Evolutionary conservation across 2,888 invertebrate genomes (phyloP), one percentile per base, ranked within the genome.

Genomic region (Seira musarum): DNA sequence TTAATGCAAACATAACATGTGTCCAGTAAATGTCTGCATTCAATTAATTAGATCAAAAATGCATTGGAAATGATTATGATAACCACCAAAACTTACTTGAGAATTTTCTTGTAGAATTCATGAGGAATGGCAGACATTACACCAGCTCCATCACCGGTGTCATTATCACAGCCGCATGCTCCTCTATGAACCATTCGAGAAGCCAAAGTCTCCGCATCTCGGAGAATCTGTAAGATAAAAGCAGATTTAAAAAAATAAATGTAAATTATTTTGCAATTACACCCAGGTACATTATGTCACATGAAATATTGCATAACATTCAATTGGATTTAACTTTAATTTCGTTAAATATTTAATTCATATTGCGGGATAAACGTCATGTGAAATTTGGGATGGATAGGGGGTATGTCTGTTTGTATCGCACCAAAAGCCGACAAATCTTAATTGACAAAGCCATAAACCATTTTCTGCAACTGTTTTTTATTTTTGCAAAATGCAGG

Each of bases 91-190:
- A 84, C 88, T 90, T 90, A 96, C 95, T 94, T 93, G 88, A 97
- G 92, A 89, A 94, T 93, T 87, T 94, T 93, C 86, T 92, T 91
- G 90, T 98, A 99, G 89, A 97, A 94, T 87, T 93, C 93, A 90
- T 99, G 98, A 63, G 99, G 99, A 88, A 99, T 98, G 87, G 97
- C 97, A 84, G 96, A 95, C 88, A 99, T 92, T 82, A 99, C 96
- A 77, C 99, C 99, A 83, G 99, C 99, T 83, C 99, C 99, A 90
- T 99, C 99, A 79, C 99, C 99, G 71, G 98, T 98, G 90, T 99
- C 98, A 90, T 99, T 99, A 91, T 99, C 99, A 91, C 98, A 98
- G 60, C 98, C 97, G 90, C 98, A 98, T 69, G 99, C 99, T 88
- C 99, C 99, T 86, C 99, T 95, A 91, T 99, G 99, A 91, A 97